Evolutionary conservation across 2,113 vertebrate genomes (phyloP), one percentile per base, ranked within the genome.

Genomic region (Hippocampus comes): DNA sequence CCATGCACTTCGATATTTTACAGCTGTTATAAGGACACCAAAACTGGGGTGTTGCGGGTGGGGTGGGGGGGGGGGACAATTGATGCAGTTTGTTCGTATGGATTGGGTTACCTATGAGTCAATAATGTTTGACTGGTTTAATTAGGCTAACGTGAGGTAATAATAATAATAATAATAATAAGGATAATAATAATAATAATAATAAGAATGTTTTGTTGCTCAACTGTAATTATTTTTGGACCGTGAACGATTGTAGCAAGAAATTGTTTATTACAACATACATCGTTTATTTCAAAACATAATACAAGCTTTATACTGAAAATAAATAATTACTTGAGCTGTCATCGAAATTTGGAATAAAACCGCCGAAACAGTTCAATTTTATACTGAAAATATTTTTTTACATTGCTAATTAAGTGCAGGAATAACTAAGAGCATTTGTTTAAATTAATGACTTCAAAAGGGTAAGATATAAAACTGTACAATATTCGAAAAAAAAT

Each of bases 401-500:
- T 95, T 95, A 96, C 95, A 95, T 93, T 94, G 93, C 94, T 95
- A 90, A 90, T 89, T 85, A 96, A 96, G 95, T 97, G 95, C 95
- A 94, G 93, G 94, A 94, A 96, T 96, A 96, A 95, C 95, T 97
- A 96, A 95, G 92, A 93, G 93, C 94, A 92, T 96, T 94, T 91
- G 79, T 95, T 97, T 96, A 98, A 98, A 98, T 97, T 97, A 98
- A 96, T 94, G 94, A 95, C 92, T 94, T 94, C 92, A 93, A 95
- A 96, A 95, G 93, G 89, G 90, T 95, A 94, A 95, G 95, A 96
- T 97, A 97, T 94, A 97, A 96, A 98, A 97, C 96, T 97, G 95
- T 97, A 97, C 95, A 97, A 93, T 96, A 94, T 96, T 91, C 88
- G 93, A 94, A 95, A 95, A 95, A 38, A 96, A 95, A 95, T 94